Base-by-base conservation (phyloP, 1,140 invertebrate genomes). In the Calosoma granatense region DNA sequence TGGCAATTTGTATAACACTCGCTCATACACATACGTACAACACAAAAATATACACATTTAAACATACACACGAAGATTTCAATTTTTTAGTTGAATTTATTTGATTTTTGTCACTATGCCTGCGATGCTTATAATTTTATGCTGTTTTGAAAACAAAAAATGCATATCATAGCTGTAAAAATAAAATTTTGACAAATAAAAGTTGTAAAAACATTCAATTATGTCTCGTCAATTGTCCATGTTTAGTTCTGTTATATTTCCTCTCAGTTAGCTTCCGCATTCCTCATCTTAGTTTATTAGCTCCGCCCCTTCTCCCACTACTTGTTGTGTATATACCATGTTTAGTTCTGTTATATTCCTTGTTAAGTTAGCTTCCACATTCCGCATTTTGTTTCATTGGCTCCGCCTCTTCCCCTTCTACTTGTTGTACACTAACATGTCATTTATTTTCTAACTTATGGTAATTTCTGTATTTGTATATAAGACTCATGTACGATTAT, bases 151-250 rank as follows among this genome's bases (percentile, higher is more conserved):
- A 81, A 84, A 78, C 80, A 84, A 83, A 81, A 80, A 82, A 85
- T 86, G 85, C 84, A 86, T 87, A 87, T 87, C 83, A 86, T 86
- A 86, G 84, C 82, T 87, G 84, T 87, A 86, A 85, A 77, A 78
- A 75, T 74, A 77, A 77, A 77, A 77, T 81, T 80, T 81, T 81
- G 77, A 81, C 78, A 80, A 81, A 81, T 79, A 81, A 81, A 81
- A 77, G 74, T 73, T 79, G 75, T 81, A 78, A 74, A 80, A 78
- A 56, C 21, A 43, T 53, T 65, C 56, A 26, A 11, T 47, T 12
- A 17, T 47, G 41, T 47, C 14, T 54, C n/a, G 26, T 41, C 2
- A 74, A 74, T 60, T 72, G n/a, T 36, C n/a, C 26, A 36, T 36
- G 26, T 9, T 36, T 67, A 66, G 57, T 61, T 62, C 63, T 67